These are phyloP conservation scores for Rhaphigaster nebulosa DNA, from an alignment of 2,888 invertebrate species.

Conservation along the genomic window DNA sequence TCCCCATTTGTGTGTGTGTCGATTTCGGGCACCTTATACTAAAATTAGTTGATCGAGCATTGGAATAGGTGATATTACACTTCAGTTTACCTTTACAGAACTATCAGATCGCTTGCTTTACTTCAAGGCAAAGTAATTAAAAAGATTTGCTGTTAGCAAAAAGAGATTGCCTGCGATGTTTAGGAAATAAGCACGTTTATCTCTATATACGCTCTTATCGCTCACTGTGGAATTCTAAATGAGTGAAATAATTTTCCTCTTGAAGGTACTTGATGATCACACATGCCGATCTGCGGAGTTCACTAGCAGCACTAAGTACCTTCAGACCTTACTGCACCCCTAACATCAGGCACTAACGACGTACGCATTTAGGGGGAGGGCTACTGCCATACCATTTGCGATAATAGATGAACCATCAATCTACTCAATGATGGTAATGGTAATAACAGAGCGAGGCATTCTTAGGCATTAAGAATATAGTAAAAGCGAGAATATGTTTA, in stretches of 20 bases:
- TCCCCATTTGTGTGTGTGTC: no score
- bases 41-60: no score
- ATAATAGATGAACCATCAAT: slow-evolving; percentile 22
- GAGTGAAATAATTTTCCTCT: background rate
- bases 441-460: background rate
- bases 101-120: no score
- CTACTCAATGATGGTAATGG: background rate
- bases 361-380: background rate
- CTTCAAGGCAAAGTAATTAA: no score
- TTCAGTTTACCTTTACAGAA: no score
- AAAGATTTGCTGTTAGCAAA: no score
- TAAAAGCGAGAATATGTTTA: background rate
- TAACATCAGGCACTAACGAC: slow-evolving; percentile 7
- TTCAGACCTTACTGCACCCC: background rate
- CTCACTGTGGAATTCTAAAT: background rate
- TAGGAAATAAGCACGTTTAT: no score
- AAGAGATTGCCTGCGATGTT: no score
- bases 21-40: no score
- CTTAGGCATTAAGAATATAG: background rate
- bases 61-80: no score
- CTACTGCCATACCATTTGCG: background rate
- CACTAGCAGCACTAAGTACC: background rate
- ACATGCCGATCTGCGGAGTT: background rate
- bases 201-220: background rate
- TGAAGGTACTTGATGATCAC: background rate